Base-by-base conservation (phyloP, 2,113 vertebrate species). In the Eurystomus gularis region DNA sequence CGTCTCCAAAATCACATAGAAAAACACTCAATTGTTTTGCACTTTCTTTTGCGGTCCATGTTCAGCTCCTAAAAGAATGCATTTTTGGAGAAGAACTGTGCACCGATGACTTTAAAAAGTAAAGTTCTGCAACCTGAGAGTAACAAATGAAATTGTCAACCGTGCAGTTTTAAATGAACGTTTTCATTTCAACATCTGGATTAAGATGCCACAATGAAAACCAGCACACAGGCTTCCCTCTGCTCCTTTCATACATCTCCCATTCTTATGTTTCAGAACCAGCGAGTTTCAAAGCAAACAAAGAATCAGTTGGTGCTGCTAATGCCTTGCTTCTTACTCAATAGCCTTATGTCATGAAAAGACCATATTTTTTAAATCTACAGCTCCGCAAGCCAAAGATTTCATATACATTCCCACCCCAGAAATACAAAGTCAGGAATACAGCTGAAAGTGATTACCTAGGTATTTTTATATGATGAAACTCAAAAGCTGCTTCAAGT, bases 161-260 rank as follows among this genome's bases (percentile, higher is more conserved):
- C 46, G 4, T 90, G 92, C 89, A 10, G 84, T 95, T 88, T 69
- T 11, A 55, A 95, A 88, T 0, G 28, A 91, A 66, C n/a, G 2
- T 80, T 96, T 94, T 96, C 94, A 87, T 94, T 91, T 95, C 86
- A 92, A 96, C 95, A 97, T 92, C 93, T 96, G 95, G 96, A 97
- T 97, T 92, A 97, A 97, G 92, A 95, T 69, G 86, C 91, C 92
- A 94, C 96, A 94, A 97, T 88, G 92, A 95, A 89, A 94, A 96
- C 94, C 92, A 90, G 90, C 84, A 70, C 68, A 3, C 29, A 26
- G 90, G 85, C 71, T 91, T 78, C 90, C 35, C 82, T 24, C 71
- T 20, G 58, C 92, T 90, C 73, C 76, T 73, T 91, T 81, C 93
- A 88, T 49, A 64, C 48, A 51, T 82, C 82, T 90, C 85, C 89